Percentiles rank a stretch among this genome's conserved stretches.
Conservation (phyloP, 2,113 vertebrate genomes). For the Leptobrachium ailaonicum region DNA sequence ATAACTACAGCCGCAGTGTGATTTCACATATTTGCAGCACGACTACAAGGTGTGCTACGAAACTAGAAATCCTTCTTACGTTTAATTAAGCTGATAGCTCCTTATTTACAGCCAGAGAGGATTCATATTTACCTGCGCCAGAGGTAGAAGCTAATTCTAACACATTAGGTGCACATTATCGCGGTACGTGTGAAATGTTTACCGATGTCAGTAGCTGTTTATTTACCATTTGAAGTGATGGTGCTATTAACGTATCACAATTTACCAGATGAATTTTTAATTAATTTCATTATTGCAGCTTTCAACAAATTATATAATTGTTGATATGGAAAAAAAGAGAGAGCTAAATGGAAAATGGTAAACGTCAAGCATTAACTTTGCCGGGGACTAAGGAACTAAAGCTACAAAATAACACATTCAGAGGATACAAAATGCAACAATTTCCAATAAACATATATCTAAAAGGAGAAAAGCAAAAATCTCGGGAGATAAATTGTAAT, state of each 20-base stretch:
- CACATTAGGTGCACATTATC: constrained; percentile 26
- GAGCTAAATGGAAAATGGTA: too few relatives aligned
- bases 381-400: too few relatives aligned
- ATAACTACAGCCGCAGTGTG: constrained; percentile 28
- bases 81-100: constrained; percentile 9
- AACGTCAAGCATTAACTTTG: too few relatives aligned
- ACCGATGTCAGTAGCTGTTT: constrained; percentile 2
- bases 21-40: constrained; percentile 32
- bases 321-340: too few relatives aligned
- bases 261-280: constrained; percentile 17
- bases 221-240: constrained; percentile 24
- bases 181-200: constrained; percentile 22
- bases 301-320: constrained; percentile 4
- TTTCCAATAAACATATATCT: background rate
- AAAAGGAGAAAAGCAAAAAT: background rate
- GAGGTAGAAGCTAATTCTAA: constrained; percentile 20
- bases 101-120: constrained; percentile 21
- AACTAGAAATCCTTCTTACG: constrained; percentile 6
- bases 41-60: constrained; percentile 28
- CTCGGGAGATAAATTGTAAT: background rate
- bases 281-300: constrained; percentile 4
- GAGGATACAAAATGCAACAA: background rate
- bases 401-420: too few relatives aligned
- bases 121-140: constrained; percentile 44
- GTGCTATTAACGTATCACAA: constrained; percentile 23